These are phyloP conservation scores for Ericerus pela DNA, from an alignment of 1,140 invertebrate species.

Conservation along the genomic window DNA sequence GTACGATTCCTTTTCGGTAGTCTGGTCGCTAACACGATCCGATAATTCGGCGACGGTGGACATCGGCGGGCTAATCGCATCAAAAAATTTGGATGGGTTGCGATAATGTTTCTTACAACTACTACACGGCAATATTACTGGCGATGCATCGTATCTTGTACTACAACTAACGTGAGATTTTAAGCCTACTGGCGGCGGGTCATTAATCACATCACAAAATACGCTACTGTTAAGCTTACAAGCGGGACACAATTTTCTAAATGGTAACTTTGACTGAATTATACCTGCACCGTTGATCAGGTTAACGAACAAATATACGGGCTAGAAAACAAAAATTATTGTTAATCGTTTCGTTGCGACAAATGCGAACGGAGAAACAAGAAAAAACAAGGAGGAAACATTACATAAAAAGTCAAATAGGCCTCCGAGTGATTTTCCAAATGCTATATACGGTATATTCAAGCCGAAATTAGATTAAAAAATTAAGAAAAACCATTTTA, in stretches of 20 bases:
- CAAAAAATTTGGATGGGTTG: not conserved
- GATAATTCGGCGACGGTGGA: not conserved
- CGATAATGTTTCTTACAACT: not conserved
- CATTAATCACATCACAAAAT: constrained; percentile 1
- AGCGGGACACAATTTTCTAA: not conserved
- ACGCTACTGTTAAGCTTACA: constrained; percentile 6
- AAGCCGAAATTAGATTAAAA: too few relatives aligned
- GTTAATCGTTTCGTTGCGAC: not conserved
- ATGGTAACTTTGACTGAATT: constrained; percentile 28
- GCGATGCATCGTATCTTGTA: too few relatives aligned
- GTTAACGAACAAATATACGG: constrained; percentile 58
- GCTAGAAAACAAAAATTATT: constrained; percentile 42
- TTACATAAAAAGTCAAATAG: constrained; percentile 1
- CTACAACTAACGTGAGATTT: not conserved
- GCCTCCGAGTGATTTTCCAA: not conserved
- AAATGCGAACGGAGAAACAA: constrained; percentile 7
- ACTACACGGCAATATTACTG: not conserved
- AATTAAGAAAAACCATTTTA: too few relatives aligned
- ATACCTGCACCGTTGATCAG: constrained; percentile 61
- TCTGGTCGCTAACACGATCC: not conserved
- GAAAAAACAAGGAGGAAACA: constrained; percentile 25
- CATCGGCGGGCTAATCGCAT: not conserved
- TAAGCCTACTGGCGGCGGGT: not conserved
- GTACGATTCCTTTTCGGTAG: not conserved
- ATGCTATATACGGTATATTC: too few relatives aligned